Base-by-base conservation (phyloP, 2,797 vertebrate species). In the Cuculus canorus region DNA sequence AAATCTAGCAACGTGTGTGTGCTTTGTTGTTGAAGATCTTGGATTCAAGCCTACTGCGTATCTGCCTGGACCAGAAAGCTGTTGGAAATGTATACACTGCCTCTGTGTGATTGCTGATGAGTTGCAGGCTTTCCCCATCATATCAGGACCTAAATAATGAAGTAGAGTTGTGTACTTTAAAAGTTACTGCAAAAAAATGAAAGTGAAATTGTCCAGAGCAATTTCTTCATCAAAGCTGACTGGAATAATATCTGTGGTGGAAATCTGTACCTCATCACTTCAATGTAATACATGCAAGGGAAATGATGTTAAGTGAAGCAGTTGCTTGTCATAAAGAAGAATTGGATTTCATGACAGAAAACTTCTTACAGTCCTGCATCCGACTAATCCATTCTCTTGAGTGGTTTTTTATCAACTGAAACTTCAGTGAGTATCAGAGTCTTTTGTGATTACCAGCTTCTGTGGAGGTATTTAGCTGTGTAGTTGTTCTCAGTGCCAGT, bases 151-250 rank as follows among this genome's bases (percentile, higher is more conserved):
- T 84, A 88, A 92, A 84, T 52, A 83, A 90, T 35, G n/a, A 92
- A 90, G 41, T 43, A 78, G 43, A 56, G 19, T 71, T 81, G 37
- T 90, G 7, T 63, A 57, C 65, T 83, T 83, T 39, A 57, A 24
- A 73, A 88, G 32, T 81, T 75, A 57, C 57, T 71, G 6, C 0
- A 33, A 24, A 45, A 45, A 45, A 45, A 45, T 45, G 11, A 53
- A 88, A 81, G 41, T 75, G 59, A 95, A 90, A 88, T 75, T 83
- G 21, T 79, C 72, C 92, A 88, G 94, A 82, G 59, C 41, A 64
- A 54, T 91, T 82, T 88, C n/a, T 92, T 91, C 65, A 69, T 81
- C 66, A 79, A 60, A 91, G 80, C 30, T 76, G 65, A 43, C 80
- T 78, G 27, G 10, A 90, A 33, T 79, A 82, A 61, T 63, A 59